These are phyloP conservation scores for Ophthalmolycus amberensis DNA, from an alignment of 2,113 vertebrate species.

Conservation along the genomic window DNA sequence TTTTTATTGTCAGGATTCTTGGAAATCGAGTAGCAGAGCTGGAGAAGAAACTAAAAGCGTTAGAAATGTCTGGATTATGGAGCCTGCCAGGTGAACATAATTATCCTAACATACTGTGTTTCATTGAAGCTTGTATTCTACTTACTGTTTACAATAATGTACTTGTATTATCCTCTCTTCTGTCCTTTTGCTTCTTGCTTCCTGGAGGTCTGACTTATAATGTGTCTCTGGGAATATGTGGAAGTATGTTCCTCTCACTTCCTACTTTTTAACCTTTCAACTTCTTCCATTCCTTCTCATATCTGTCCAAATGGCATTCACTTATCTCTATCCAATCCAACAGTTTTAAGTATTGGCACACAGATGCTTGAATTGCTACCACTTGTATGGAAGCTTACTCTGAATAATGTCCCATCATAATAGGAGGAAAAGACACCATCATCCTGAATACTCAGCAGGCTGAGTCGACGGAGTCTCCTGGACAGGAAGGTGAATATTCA, in stretches of 20 bases:
- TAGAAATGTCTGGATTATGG: conserved; percentile 97
- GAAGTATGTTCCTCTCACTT: conserved; percentile 88
- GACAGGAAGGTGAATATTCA: conserved; percentile 49
- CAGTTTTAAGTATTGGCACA: background rate
- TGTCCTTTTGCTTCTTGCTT: conserved; percentile 77
- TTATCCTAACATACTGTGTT: background rate
- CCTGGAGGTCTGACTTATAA: conserved; percentile 96
- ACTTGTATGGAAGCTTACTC: conserved; percentile 4
- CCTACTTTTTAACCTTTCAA: conserved; percentile 13
- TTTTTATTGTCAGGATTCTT: conserved; percentile 86
- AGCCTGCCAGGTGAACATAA: conserved; percentile 91
- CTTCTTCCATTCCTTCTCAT: background rate
- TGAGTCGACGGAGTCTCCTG: conserved; percentile 18
- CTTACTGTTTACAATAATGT: conserved; percentile 28
- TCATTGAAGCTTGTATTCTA: background rate
- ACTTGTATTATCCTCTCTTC: conserved; percentile 75
- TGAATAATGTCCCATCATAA: conserved; percentile 39
- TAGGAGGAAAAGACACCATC: conserved; percentile 68
- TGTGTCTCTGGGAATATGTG: conserved; percentile 92
- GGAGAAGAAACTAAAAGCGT: conserved; percentile 94
- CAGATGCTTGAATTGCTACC: background rate
- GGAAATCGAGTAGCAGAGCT: conserved; percentile 94
- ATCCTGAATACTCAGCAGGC: conserved; percentile 44
- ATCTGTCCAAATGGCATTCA: background rate
- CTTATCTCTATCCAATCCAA: background rate